These are phyloP conservation scores for Galeruca laticollis DNA, from an alignment of 2,888 invertebrate genomes.

Conservation along the genomic window DNA sequence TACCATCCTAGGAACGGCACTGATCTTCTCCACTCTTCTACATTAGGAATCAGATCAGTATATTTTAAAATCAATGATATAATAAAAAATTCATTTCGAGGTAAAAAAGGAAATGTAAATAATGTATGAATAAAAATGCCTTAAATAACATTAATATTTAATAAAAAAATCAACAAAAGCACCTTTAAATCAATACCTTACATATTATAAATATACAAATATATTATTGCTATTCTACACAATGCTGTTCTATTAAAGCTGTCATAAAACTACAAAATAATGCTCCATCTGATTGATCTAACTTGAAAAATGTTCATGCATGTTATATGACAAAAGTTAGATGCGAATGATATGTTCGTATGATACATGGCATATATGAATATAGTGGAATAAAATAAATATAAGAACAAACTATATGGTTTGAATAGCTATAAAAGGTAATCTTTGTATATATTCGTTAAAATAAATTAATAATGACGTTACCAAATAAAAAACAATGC, in stretches of 20 bases:
- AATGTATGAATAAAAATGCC: neutral
- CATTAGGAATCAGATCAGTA: no score
- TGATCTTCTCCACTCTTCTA: no score
- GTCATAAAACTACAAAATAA: slow-evolving; percentile 41
- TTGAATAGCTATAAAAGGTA: no score
- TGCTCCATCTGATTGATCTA: slow-evolving; percentile 18
- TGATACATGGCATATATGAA: slow-evolving; percentile 46
- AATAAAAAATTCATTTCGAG: neutral
- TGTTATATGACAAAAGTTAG: slow-evolving; percentile 43
- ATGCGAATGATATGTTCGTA: slow-evolving; percentile 55
- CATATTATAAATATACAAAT: slow-evolving; percentile 61
- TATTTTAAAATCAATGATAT: no score
- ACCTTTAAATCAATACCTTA: slow-evolving; percentile 56
- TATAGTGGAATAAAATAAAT: slow-evolving; percentile 26
- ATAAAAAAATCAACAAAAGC: slow-evolving; percentile 59
- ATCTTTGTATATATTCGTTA: no score
- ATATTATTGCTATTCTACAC: slow-evolving; percentile 61
- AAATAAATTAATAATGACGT: no score
- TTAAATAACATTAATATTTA: slow-evolving; percentile 47
- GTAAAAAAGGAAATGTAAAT: neutral
- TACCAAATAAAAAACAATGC: no score
- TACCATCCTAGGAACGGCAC: no score
- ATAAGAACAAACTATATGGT: neutral
- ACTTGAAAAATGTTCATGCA: slow-evolving; percentile 24
- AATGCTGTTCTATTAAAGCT: slow-evolving; percentile 50